These are phyloP conservation scores for Felis catus DNA, from an alignment of 2,113 vertebrate species.

Conservation along the genomic window DNA sequence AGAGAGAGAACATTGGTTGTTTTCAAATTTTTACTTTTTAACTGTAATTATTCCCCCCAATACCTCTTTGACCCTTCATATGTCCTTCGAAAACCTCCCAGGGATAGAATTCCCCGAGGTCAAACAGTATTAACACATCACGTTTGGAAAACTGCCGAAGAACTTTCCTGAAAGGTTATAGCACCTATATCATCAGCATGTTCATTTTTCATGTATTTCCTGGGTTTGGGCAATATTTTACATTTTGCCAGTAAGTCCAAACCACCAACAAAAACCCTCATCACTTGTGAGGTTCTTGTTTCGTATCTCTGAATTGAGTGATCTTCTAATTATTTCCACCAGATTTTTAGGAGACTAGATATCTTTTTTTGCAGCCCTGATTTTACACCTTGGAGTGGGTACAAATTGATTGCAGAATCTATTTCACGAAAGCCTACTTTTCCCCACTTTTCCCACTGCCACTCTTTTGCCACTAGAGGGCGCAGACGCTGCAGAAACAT, in stretches of 20 bases:
- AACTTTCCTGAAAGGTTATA: background rate
- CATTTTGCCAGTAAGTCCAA: background rate
- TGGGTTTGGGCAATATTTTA: background rate
- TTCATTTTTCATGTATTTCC: background rate
- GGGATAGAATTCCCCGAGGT: background rate
- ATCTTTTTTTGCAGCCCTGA: background rate
- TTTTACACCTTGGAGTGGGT: background rate
- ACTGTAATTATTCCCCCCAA: background rate
- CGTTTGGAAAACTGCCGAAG: background rate
- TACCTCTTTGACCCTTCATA: background rate
- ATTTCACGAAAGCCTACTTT: background rate
- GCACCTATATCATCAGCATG: background rate
- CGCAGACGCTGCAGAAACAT: background rate
- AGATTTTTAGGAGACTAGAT: background rate
- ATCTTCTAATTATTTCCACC: background rate
- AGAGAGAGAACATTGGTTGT: background rate
- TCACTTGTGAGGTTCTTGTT: background rate
- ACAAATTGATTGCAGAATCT: fast-evolving
- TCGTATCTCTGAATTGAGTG: background rate
- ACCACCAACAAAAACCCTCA: background rate
- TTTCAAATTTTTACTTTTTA: background rate
- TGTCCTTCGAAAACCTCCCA: background rate
- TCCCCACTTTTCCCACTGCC: background rate
- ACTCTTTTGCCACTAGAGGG: slow-evolving; percentile 62
- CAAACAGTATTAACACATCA: background rate